Base-by-base conservation (phyloP, 2,113 vertebrate species). In the Kryptolebias marmoratus region DNA sequence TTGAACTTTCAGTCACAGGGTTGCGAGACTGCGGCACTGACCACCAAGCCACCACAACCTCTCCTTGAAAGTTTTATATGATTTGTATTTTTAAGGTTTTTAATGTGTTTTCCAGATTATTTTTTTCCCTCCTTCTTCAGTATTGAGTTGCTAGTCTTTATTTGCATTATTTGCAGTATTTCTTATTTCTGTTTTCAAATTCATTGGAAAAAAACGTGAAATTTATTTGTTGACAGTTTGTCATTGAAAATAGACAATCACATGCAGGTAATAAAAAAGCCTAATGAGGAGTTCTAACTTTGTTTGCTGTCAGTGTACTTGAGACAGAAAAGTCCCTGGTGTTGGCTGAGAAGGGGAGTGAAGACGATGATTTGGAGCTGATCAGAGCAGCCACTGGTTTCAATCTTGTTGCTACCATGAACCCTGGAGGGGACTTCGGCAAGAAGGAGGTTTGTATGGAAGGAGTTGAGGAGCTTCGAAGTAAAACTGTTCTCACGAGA, bases 401-500 rank as follows among this genome's bases (percentile, higher is more conserved):
- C 66, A 93, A 94, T 31, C 94, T 99, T 78, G 92, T 99, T 63
- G 96, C 97, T 0, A 99, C 98, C 75, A 99, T 99, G 98, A 99
- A 99, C 72, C 98, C 98, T 8, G 98, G 98, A 44, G 98, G 98
- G 11, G 98, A 99, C 89, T 99, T 98, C 83, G 98, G 98, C 30
- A 99, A 99, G 88, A 99, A 99, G 81, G 98, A 99, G 96, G 98
- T 99, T 45, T 16, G 2, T 1, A 13, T 61, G 14, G 39, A 28
- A 9, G 18, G 31, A 15, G 1, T 49, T 5, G 27, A 48, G 30
- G 2, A 42, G 5, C 3, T 47, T 13, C 4, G 45, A 47, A 22
- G 22, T 22, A 22, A 22, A 22, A 22, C 22, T 22, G 22, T 22
- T 22, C 22, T 22, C 22, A 22, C 22, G 22, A 22, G 22, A 22